Percentiles rank a stretch among this genome's conserved stretches.
Conservation (phyloP, 2,888 invertebrate genomes). For the Polyploca ridens region DNA sequence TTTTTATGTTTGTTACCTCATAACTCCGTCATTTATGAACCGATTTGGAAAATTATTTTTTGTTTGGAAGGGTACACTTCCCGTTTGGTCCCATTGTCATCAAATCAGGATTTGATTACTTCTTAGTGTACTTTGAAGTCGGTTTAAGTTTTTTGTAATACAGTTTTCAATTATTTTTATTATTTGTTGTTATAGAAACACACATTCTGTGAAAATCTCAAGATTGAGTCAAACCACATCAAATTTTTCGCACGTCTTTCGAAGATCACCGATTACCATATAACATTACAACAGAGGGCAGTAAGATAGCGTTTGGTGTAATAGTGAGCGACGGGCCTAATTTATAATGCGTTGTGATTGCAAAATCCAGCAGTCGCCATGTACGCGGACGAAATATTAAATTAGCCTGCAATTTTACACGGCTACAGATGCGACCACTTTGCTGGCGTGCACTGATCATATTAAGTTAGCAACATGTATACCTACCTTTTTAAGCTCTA, state of each 20-base stretch:
- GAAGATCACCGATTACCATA: background rate
- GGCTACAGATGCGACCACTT: constrained; percentile 18
- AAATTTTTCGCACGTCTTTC: background rate
- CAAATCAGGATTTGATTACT: no score
- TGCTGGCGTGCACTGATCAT: background rate
- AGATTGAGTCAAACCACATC: background rate
- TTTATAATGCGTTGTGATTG: constrained; percentile 37
- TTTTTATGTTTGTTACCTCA: no score
- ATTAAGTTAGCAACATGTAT: background rate
- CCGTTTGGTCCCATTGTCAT: no score
- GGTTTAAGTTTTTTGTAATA: no score
- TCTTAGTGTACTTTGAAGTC: no score
- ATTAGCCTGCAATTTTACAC: constrained; percentile 45
- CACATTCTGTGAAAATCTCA: no score
- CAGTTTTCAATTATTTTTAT: no score
- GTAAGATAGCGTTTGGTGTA: background rate
- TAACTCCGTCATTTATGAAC: no score
- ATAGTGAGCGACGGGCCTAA: background rate
- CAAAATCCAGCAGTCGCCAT: constrained; percentile 40
- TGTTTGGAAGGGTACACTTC: no score
- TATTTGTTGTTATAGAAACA: no score
- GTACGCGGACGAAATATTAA: constrained; percentile 55
- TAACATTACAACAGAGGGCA: background rate
- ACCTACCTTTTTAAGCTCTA: background rate
- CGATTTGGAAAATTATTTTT: no score